phyloP scores from a whole-genome alignment of 2,113 vertebrate species.

The Tinamus guttatus region DNA sequence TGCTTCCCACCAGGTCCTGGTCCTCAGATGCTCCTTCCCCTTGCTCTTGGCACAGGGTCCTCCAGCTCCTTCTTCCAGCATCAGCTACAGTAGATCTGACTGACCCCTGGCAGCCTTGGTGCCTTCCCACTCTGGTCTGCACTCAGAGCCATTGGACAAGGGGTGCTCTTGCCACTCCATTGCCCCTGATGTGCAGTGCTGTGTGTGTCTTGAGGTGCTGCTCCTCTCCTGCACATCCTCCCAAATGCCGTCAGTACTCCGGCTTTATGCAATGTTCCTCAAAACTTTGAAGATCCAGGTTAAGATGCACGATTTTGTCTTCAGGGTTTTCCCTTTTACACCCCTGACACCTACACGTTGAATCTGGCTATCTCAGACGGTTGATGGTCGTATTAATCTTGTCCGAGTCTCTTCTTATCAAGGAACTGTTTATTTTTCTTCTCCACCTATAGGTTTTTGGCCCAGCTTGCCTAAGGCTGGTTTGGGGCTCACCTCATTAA shows the following conservation, averaged over 20 bases:
- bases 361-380: not conserved
- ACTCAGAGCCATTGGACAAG: not conserved
- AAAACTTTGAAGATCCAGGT: not conserved
- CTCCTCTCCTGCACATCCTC: not conserved
- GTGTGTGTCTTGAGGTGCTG: accelerated
- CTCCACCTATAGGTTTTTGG: not conserved
- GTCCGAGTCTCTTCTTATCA: not conserved
- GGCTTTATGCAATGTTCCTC: not conserved
- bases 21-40: not conserved
- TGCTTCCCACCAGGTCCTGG: accelerated
- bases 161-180: not conserved
- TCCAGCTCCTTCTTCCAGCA: not conserved
- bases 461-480: not conserved
- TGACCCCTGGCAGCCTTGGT: accelerated
- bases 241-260: not conserved
- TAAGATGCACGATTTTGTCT: not conserved
- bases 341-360: not conserved
- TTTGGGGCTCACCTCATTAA: not conserved
- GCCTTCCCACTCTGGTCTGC: not conserved
- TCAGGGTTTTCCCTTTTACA: not conserved
- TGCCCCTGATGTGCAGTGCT: not conserved
- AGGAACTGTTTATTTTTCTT: not conserved
- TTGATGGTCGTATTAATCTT: not conserved
- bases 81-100: not conserved
- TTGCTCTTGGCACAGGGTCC: not conserved